phyloP scores from a whole-genome alignment of 2,113 vertebrate genomes.

The Aspidoscelis tigris region DNA sequence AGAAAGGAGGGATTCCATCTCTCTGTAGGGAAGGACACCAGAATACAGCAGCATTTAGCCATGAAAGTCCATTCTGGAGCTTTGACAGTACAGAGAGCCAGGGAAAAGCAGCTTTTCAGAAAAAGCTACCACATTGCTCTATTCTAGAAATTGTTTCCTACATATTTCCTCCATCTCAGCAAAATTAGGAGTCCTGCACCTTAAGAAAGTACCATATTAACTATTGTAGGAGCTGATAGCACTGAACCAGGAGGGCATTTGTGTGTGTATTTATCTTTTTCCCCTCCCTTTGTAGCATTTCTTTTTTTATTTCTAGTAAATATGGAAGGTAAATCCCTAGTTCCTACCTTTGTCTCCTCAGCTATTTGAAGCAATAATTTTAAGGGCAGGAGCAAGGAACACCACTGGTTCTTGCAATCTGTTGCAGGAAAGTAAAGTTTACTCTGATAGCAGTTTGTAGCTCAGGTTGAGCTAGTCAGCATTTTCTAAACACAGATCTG shows the following conservation, averaged over 20 bases:
- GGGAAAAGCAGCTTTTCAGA: no score
- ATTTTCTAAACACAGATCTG: neutral
- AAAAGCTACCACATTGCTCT: no score
- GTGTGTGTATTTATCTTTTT: neutral
- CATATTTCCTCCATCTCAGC: neutral
- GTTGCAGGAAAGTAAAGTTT: neutral
- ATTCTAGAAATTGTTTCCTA: neutral
- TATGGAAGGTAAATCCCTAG: neutral
- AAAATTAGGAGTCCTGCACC: neutral
- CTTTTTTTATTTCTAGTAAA: neutral
- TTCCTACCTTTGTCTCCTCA: neutral
- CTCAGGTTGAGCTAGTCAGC: neutral
- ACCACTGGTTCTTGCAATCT: neutral
- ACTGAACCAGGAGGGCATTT: neutral
- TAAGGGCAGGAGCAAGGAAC: neutral
- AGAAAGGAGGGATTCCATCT: no score
- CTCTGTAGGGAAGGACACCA: no score
- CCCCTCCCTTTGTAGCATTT: neutral
- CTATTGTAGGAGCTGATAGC: neutral
- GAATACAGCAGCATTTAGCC: no score
- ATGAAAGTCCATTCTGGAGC: no score
- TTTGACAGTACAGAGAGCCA: no score
- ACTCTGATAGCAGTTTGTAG: neutral
- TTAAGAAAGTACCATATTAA: neutral
- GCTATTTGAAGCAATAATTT: conserved; percentile 29